These are phyloP conservation scores for Aphelenchoides avenae DNA, from an alignment of 1,140 invertebrate species.

Conservation along the genomic window DNA sequence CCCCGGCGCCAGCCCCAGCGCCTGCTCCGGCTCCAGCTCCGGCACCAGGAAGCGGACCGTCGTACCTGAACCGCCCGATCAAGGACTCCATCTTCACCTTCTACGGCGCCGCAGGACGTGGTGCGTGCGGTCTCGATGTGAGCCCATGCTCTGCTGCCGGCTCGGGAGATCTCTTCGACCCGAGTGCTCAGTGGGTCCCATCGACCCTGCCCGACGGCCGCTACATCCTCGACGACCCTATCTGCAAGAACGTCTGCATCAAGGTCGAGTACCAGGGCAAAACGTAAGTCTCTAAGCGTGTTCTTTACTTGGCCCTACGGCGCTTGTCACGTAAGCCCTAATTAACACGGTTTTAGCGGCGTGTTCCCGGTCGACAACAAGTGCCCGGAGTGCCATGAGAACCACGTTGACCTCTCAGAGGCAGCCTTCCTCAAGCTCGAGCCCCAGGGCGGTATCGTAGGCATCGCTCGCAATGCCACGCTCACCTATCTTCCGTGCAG, in stretches of 20 bases:
- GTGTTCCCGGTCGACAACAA: constrained; percentile 34
- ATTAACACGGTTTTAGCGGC: constrained; percentile 2
- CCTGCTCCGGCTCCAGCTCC: background rate
- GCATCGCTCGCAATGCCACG: constrained; percentile 15
- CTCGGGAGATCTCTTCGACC: constrained; percentile 14
- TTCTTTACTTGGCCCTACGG: no score
- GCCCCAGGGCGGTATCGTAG: constrained; percentile 19
- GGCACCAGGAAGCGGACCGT: background rate
- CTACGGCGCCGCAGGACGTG: constrained; percentile 12
- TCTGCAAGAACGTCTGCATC: constrained; percentile 12
- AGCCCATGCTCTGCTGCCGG: background rate
- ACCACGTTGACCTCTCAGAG: constrained; percentile 22
- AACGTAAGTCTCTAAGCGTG: constrained; percentile 7
- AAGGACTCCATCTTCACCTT: constrained; percentile 17
- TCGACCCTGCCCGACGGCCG: constrained; percentile 14
- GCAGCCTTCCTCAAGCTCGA: constrained; percentile 15
- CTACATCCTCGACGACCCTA: constrained; percentile 17
- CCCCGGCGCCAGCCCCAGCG: background rate
- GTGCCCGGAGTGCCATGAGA: constrained; percentile 14
- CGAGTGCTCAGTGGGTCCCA: constrained; percentile 1
- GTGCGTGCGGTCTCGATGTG: constrained; percentile 17
- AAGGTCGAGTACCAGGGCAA: constrained; percentile 17
- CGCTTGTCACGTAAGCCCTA: background rate
- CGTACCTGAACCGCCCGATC: constrained; percentile 18
- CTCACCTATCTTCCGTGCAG: background rate